These are phyloP conservation scores for Lasioglossum malachurum DNA, from an alignment of 2,888 invertebrate species.

Conservation along the genomic window DNA sequence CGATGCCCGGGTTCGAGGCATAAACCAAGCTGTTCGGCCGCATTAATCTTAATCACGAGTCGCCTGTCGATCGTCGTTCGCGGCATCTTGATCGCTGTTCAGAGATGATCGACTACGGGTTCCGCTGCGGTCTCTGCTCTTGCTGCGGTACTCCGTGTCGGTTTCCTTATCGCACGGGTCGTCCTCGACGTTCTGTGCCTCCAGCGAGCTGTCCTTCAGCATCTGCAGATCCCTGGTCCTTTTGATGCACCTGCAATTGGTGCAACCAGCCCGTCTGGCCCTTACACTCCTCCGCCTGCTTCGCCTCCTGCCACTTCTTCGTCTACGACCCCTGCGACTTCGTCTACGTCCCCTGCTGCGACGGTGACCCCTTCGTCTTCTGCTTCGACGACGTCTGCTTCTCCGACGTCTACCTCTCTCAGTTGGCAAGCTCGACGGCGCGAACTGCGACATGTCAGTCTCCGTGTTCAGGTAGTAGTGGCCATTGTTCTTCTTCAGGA, in stretches of 20 bases:
- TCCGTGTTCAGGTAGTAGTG: slow-evolving; percentile 77
- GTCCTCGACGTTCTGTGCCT: slow-evolving; percentile 21
- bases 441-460: slow-evolving; percentile 31
- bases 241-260: slow-evolving; percentile 53
- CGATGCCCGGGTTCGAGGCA: slow-evolving; percentile 19
- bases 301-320: slow-evolving; percentile 7
- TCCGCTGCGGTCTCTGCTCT: slow-evolving; percentile 70
- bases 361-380: slow-evolving; percentile 16
- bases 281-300: neutral
- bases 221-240: slow-evolving; percentile 14
- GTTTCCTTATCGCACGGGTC: slow-evolving; percentile 57
- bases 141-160: slow-evolving; percentile 57
- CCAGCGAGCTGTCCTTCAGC: slow-evolving; percentile 22
- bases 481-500: slow-evolving; percentile 73
- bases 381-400: slow-evolving; percentile 16
- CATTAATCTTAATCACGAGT: slow-evolving; percentile 56
- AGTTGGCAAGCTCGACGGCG: slow-evolving; percentile 14
- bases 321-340: neutral
- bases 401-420: slow-evolving; percentile 39
- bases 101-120: slow-evolving; percentile 73
- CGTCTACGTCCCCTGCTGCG: slow-evolving; percentile 1
- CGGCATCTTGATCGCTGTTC: slow-evolving; percentile 73
- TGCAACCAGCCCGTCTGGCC: slow-evolving; percentile 14
- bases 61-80: slow-evolving; percentile 51
- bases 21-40: neutral